Conservation (phyloP, 2,797 vertebrate species). For the Siniperca scherzeri region DNA sequence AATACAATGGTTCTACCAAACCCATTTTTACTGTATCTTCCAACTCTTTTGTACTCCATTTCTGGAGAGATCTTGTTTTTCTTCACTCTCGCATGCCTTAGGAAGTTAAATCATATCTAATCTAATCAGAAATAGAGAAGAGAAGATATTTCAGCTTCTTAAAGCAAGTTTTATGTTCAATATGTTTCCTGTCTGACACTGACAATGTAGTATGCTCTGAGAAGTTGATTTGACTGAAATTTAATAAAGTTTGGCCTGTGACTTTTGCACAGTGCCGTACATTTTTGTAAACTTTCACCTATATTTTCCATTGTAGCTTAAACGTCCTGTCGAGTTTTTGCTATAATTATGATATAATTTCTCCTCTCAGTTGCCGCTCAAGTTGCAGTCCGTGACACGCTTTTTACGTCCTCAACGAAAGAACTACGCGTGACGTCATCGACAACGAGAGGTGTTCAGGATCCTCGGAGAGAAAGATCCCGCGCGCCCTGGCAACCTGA, state of each 20-base stretch:
- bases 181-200: background rate
- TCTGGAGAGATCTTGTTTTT: background rate
- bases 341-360: too few species aligned
- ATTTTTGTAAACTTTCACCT: background rate
- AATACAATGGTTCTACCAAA: background rate
- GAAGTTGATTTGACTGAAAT: background rate
- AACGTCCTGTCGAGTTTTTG: background rate
- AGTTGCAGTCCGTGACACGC: constrained; percentile 53
- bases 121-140: background rate
- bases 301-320: background rate
- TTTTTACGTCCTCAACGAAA: constrained; percentile 77
- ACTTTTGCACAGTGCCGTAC: background rate
- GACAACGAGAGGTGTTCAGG: constrained; percentile 89
- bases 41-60: background rate
- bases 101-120: background rate
- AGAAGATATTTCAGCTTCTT: background rate
- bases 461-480: constrained; percentile 89
- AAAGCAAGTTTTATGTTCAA: background rate
- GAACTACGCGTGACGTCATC: constrained; percentile 86
- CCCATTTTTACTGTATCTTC: background rate
- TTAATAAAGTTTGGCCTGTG: background rate
- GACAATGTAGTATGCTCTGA: background rate
- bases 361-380: background rate
- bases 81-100: background rate
- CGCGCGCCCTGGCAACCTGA: constrained; percentile 88